Percentiles rank a stretch among this genome's conserved stretches.
Evolutionary conservation across 2,113 vertebrate genomes (phyloP).

Genomic region (Brachypodius melanocephalos): DNA sequence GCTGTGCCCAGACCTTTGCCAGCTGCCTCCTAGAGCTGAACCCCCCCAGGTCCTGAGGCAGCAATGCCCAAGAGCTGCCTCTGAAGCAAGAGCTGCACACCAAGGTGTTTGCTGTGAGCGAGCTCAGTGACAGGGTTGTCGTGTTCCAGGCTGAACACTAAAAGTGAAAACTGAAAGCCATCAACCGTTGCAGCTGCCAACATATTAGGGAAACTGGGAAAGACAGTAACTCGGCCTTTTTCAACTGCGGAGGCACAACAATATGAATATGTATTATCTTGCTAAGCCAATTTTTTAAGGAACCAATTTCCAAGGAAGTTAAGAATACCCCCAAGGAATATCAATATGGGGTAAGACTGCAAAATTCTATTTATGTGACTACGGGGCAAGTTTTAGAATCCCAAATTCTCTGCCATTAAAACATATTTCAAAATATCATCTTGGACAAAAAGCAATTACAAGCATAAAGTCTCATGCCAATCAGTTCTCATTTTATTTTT

Average conservation of each 20-base stretch:
- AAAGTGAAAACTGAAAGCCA: slow-evolving; percentile 41
- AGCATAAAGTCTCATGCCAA: not conserved
- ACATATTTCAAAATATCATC: not conserved
- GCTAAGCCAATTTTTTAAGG: not conserved
- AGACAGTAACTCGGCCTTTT: not conserved
- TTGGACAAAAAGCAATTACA: not conserved
- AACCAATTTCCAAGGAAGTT: not conserved
- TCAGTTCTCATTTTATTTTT: not conserved
- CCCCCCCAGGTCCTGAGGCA: not conserved
- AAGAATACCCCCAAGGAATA: not conserved
- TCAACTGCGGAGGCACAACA: accelerated
- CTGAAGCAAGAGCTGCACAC: accelerated
- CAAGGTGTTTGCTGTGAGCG: not conserved
- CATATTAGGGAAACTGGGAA: not conserved
- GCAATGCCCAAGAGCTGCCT: not conserved
- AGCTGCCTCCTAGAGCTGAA: not conserved
- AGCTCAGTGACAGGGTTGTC: accelerated
- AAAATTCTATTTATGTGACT: not conserved
- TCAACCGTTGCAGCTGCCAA: not conserved
- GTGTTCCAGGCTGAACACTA: not conserved
- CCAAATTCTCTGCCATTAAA: not conserved
- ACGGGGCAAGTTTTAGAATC: not conserved
- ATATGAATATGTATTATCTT: not conserved
- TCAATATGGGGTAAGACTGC: not conserved
- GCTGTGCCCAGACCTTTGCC: not conserved